Evolutionary conservation across 2,888 invertebrate genomes (phyloP).

Genomic region (Cephus spinipes): DNA sequence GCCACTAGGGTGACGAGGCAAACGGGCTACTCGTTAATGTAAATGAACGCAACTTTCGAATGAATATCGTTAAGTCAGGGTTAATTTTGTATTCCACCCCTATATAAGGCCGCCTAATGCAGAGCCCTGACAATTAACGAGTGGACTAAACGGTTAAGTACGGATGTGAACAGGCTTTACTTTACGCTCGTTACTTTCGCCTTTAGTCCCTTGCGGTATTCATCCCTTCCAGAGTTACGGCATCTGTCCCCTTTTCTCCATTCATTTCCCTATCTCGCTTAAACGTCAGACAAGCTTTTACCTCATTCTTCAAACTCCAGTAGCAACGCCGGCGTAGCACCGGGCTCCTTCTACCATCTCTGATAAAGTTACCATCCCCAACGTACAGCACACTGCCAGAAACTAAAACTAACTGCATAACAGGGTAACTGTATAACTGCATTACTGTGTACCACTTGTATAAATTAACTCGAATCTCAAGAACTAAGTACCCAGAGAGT

Average conservation of each 20-base stretch:
- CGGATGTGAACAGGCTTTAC: conserved; percentile 9
- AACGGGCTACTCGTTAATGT: conserved; percentile 7
- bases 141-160: conserved; percentile 15
- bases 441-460: conserved; percentile 61
- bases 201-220: background rate
- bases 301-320: background rate
- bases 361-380: background rate
- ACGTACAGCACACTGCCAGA: conserved; percentile 20
- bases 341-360: background rate
- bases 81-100: conserved; percentile 8
- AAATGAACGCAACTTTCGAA: conserved; percentile 16
- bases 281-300: background rate
- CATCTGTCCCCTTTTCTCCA: background rate
- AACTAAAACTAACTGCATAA: conserved; percentile 56
- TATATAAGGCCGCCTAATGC: conserved; percentile 7
- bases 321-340: background rate
- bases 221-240: background rate
- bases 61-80: conserved; percentile 17
- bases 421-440: conserved; percentile 57
- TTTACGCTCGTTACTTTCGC: conserved; percentile 6
- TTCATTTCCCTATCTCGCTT: background rate
- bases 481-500: conserved; percentile 58
- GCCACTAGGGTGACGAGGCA: background rate
- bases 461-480: conserved; percentile 64
- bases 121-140: conserved; percentile 14